Base-by-base conservation (phyloP, 2,113 vertebrate species). In the Bostrychus sinensis region DNA sequence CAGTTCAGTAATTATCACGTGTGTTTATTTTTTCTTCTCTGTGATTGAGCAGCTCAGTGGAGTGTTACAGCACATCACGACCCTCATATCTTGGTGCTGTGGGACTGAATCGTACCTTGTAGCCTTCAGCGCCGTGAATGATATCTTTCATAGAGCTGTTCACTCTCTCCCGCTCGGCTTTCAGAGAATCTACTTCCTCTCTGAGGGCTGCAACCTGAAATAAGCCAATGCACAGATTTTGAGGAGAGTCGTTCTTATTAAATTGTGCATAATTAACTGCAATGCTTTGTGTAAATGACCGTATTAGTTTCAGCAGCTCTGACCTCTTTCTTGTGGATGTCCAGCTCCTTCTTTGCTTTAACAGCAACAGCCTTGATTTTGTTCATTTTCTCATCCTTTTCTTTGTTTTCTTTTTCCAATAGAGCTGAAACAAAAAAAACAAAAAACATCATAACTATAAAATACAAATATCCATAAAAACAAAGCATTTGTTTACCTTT, bases 341-440 rank as follows among this genome's bases (percentile, higher is more conserved):
- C 95, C 66, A 98, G 87, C 75, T 99, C 97, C 79, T 97, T 99
- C 84, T 94, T 97, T 54, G 96, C 95, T 89, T 98, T 99, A 66
- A 99, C 90, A 41, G 96, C 96, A 38, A 99, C 95, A 14, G 95
- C 89, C 87, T 98, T 99, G 56, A 99, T 93, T 90, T 98, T 99
- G 85, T 91, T 96, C 81, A 95, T 90, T 84, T 92, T 96, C 51
- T 95, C 95, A 1, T 95, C 93, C 72, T 93, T 98, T 28, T 93
- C 94, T 62, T 92, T 94, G 79, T 82, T 87, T 57, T 77, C 81
- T 37, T 88, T 90, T 68, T 91, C 82, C 17, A 93, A 74, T 2
- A 77, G 25, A 53, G 75, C 92, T 93, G 64, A 19, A 50, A 16
- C 17, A 51, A 25, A 28, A 51, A 3, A 28, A 7, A 25, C 20